Evolutionary conservation across 2,113 vertebrate species (phyloP).

Genomic region (Xerus inauris): DNA sequence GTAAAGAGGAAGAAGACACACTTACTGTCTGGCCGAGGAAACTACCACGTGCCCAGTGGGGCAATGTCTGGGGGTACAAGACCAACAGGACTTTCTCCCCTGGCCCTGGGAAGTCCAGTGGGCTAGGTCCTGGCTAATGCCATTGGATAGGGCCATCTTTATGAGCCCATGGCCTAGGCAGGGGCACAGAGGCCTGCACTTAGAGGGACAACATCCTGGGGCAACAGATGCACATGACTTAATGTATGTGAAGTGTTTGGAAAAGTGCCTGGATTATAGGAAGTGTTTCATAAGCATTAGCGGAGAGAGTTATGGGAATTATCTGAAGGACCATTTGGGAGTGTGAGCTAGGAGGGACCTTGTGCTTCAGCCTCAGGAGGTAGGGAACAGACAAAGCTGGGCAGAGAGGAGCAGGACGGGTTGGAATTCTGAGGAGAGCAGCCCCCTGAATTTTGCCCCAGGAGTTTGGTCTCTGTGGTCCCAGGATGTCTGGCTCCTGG

Average conservation of each 20-base stretch:
- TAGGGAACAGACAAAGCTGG: background rate
- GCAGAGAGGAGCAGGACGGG: no score
- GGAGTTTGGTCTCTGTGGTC: background rate
- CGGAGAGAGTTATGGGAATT: background rate
- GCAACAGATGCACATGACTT: background rate
- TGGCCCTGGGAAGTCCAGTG: background rate
- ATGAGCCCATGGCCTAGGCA: rapidly evolving
- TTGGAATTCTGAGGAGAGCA: background rate
- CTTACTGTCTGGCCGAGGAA: background rate
- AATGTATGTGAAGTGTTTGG: background rate
- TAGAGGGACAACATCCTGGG: background rate
- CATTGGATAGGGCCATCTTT: no score
- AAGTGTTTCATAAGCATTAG: background rate
- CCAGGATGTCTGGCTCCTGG: background rate
- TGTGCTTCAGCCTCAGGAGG: background rate
- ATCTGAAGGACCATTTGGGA: background rate
- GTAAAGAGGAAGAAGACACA: background rate
- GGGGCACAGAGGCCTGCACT: background rate
- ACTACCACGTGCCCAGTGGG: rapidly evolving
- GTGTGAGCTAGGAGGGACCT: background rate
- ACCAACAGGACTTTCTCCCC: background rate
- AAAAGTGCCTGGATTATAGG: background rate
- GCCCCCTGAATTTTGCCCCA: background rate
- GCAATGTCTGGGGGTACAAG: background rate
- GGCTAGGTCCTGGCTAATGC: background rate